These are phyloP conservation scores for Notarius quadriscutis DNA, from an alignment of 2,113 vertebrate species.

Conservation along the genomic window DNA sequence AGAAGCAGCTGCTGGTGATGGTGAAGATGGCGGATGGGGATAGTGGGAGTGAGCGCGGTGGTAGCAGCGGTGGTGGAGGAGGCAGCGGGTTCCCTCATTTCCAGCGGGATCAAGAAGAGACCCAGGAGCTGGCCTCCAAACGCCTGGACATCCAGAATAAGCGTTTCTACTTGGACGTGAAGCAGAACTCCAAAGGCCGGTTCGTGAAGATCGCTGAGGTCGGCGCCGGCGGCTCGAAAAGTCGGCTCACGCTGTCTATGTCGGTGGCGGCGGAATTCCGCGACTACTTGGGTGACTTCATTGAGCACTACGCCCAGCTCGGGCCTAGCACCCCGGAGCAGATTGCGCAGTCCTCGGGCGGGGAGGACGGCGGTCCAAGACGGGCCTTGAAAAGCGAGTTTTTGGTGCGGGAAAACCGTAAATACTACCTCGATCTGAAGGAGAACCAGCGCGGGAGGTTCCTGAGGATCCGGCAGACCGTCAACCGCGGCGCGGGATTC, in stretches of 20 bases:
- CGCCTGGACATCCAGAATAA: conserved; percentile 90
- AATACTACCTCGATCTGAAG: conserved; percentile 92
- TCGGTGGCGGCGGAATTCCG: conserved; percentile 92
- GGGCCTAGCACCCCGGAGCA: conserved; percentile 91
- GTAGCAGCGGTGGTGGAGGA: conserved; percentile 68
- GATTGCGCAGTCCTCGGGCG: conserved; percentile 84
- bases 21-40: conserved; percentile 95
- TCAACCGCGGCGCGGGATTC: conserved; percentile 85
- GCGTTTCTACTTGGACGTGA: conserved; percentile 89
- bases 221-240: conserved; percentile 90
- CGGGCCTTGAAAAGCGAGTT: conserved; percentile 89
- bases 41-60: conserved; percentile 83
- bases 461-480: conserved; percentile 85
- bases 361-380: conserved; percentile 81
- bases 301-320: conserved; percentile 91
- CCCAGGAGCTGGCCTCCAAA: conserved; percentile 88
- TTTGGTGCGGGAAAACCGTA: conserved; percentile 86
- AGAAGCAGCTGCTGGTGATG: conserved; percentile 74
- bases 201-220: conserved; percentile 98
- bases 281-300: conserved; percentile 89
- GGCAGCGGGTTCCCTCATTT: conserved; percentile 75
- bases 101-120: conserved; percentile 84
- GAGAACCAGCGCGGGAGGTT: conserved; percentile 91
- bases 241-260: conserved; percentile 93
- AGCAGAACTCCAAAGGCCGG: conserved; percentile 90